Evolutionary conservation across 2,888 invertebrate genomes (phyloP), one percentile per base, ranked within the genome.

Genomic region (Aleiodes testaceus): DNA sequence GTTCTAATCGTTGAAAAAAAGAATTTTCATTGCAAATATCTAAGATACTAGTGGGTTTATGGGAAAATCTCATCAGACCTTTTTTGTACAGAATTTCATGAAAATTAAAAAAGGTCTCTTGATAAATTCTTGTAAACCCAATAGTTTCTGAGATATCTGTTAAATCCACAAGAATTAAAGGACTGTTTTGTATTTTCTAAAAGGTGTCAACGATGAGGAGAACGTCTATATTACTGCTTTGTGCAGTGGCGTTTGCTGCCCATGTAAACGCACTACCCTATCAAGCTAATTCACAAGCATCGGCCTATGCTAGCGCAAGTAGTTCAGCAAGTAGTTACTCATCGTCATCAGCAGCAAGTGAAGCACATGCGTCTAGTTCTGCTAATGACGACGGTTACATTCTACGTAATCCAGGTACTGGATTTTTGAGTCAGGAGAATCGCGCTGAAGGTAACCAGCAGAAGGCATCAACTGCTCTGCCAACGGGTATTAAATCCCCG

Each of bases 141-240:
- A 26, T 26, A 26, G 5, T 26, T 26, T 26, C n/a, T 11, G 4
- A 53, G n/a, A 26, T 26, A 26, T 26, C 5, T 26, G 5, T 1
- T 26, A 26, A 22, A 26, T 26, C 26, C 26, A 26, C 1, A 26
- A 1, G 2, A 36, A 53, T 53, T n/a, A 12, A 3, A 36, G 3
- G 53, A 63, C 74, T 76, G 12, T 11, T 30, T 65, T 26, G 7
- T n/a, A 26, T 44, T 68, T 18, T 1, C 72, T 16, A 7, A 53
- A 70, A 82, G 82, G 74, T 78, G 52, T 42, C 65, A 20, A 75
- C 73, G 68, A 84, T 84, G 82, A 79, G 70, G 67, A 70, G 75
- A 72, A 72, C 72, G 16, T 73, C 76, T 68, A 72, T 76, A 72
- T 67, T 81, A 36, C 70, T 82, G 74, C 74, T 82, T 18, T 77